Conservation (phyloP, 2,113 vertebrate genomes). For the Plectropomus leopardus region DNA sequence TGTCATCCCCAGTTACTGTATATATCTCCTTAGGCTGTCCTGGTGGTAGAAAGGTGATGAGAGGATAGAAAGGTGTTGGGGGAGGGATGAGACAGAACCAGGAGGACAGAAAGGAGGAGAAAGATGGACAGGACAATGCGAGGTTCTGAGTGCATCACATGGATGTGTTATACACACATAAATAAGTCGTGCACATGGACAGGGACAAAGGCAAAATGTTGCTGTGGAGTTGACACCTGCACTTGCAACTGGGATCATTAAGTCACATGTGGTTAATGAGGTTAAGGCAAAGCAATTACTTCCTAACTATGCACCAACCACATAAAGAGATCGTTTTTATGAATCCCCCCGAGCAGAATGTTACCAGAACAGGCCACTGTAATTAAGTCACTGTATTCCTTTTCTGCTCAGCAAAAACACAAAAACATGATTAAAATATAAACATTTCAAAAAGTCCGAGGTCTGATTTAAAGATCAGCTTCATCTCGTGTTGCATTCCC, state of each 20-base stretch:
- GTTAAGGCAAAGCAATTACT: slow-evolving; percentile 3
- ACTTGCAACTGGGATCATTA: slow-evolving; percentile 1
- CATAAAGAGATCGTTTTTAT: slow-evolving; percentile 12
- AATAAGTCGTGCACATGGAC: too few species aligned
- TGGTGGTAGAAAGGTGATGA: slow-evolving; percentile 63
- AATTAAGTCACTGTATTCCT: slow-evolving; percentile 6
- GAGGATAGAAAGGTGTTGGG: slow-evolving; percentile 55
- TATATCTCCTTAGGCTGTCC: slow-evolving; percentile 43
- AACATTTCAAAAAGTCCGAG: neutral
- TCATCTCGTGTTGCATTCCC: slow-evolving; percentile 38
- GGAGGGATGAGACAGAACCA: slow-evolving; percentile 28
- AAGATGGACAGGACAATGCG: slow-evolving; percentile 35
- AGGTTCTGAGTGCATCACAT: too few species aligned
- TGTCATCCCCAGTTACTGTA: slow-evolving; percentile 55
- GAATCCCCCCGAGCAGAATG: slow-evolving; percentile 13
- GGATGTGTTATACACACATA: too few species aligned
- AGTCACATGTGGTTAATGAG: slow-evolving; percentile 58
- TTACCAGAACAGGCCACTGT: neutral
- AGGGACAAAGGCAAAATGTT: neutral
- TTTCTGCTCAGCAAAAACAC: slow-evolving; percentile 3
- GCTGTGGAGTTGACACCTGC: neutral
- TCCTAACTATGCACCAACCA: slow-evolving; percentile 26
- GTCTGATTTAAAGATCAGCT: slow-evolving; percentile 19
- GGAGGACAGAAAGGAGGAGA: slow-evolving; percentile 11
- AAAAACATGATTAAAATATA: neutral